Conservation (phyloP, 2,797 vertebrate species). For the Saxicola maurus region DNA sequence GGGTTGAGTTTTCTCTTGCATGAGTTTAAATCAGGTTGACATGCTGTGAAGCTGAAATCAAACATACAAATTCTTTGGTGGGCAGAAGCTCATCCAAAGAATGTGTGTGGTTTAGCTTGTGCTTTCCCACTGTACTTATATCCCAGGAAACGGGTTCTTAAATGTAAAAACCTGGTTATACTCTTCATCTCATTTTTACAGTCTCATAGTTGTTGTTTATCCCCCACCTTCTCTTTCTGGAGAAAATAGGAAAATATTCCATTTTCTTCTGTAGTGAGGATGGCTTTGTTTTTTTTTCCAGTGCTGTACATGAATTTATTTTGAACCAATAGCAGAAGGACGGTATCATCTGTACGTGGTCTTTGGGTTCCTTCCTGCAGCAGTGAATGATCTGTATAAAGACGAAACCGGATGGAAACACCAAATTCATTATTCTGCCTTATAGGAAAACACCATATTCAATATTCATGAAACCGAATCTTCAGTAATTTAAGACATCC, state of each 20-base stretch:
- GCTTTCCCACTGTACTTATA: background rate
- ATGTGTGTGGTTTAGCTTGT: background rate
- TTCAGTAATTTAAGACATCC: background rate
- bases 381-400: background rate
- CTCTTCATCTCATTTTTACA: background rate
- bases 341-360: background rate
- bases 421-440: background rate
- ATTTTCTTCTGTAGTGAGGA: background rate
- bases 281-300: background rate
- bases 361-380: background rate
- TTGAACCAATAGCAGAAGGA: background rate
- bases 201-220: background rate
- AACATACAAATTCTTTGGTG: background rate
- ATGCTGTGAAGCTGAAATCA: background rate
- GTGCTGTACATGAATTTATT: background rate
- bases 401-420: background rate
- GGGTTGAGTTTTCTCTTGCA: background rate
- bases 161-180: background rate
- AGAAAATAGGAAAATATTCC: background rate
- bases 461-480: too few species aligned
- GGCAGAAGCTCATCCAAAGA: background rate
- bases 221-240: background rate
- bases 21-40: background rate
- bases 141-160: background rate
- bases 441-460: too few species aligned